Conservation (phyloP, 2,888 invertebrate genomes). For the Drosophila neutralis region DNA sequence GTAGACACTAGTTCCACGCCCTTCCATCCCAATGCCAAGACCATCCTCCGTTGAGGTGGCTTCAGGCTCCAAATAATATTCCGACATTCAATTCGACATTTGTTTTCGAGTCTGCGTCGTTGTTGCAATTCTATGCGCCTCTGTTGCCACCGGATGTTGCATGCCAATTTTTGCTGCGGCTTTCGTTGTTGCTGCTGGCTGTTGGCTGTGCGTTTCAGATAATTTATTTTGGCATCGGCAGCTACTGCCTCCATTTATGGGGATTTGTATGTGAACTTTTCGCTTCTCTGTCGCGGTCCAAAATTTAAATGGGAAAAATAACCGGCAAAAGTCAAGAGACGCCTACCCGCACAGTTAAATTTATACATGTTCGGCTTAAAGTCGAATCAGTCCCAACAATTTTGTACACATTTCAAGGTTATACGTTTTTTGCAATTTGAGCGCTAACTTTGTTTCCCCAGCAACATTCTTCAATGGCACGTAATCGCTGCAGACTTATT, state of each 20-base stretch:
- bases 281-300: conserved; percentile 30
- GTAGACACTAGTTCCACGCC: conserved; percentile 6
- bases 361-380: conserved; percentile 14
- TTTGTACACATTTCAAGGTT: conserved; percentile 61
- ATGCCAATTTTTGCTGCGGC: conserved; percentile 69
- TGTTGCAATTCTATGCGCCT: conserved; percentile 74
- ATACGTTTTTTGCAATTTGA: conserved; percentile 44
- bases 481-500: conserved; percentile 33
- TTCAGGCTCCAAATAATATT: conserved; percentile 66
- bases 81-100: conserved; percentile 79
- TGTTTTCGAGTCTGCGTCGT: conserved; percentile 60
- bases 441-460: conserved; percentile 44
- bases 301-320: conserved; percentile 38
- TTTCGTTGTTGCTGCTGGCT: conserved; percentile 36
- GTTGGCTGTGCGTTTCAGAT: conserved; percentile 56
- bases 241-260: conserved; percentile 69
- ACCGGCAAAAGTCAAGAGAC: conserved; percentile 8
- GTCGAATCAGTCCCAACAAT: conserved; percentile 5
- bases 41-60: conserved; percentile 17
- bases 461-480: conserved; percentile 45
- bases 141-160: conserved; percentile 75
- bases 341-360: neutral
- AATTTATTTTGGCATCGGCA: conserved; percentile 73
- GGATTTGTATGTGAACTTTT: conserved; percentile 71
- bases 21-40: neutral